Conservation (phyloP, 2,888 invertebrate species). For the Lucinisca nassula region DNA sequence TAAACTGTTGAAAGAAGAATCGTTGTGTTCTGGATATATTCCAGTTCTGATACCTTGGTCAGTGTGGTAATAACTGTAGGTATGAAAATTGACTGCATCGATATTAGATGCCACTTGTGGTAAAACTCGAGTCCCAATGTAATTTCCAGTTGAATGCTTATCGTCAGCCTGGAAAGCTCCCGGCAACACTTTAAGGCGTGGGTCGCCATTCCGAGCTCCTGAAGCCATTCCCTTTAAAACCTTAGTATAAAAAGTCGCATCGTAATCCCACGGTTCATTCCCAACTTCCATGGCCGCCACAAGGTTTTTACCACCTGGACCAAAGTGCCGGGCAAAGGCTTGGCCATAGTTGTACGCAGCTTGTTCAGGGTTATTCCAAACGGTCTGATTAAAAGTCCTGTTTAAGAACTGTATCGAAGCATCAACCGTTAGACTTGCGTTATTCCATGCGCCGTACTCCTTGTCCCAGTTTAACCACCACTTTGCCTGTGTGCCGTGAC, state of each 20-base stretch:
- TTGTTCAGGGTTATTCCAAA: slow-evolving; percentile 70
- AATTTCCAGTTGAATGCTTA: slow-evolving; percentile 66
- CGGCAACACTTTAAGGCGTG: slow-evolving; percentile 68
- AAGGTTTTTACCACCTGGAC: slow-evolving; percentile 72
- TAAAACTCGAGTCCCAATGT: slow-evolving; percentile 78
- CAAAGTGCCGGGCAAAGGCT: slow-evolving; percentile 78
- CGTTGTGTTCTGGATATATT: slow-evolving; percentile 75
- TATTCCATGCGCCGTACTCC: slow-evolving; percentile 75
- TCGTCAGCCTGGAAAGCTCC: slow-evolving; percentile 80
- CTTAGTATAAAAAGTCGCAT: slow-evolving; percentile 71
- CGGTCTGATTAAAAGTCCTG: slow-evolving; percentile 63
- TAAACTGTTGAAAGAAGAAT: slow-evolving; percentile 72
- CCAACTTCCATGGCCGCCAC: slow-evolving; percentile 76
- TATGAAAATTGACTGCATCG: slow-evolving; percentile 75
- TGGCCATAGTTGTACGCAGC: slow-evolving; percentile 72
- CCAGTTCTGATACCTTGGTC: slow-evolving; percentile 68
- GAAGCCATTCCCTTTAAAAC: slow-evolving; percentile 75
- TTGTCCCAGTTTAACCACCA: slow-evolving; percentile 80
- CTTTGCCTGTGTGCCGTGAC: slow-evolving; percentile 74
- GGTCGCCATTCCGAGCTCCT: slow-evolving; percentile 70
- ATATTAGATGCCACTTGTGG: slow-evolving; percentile 61
- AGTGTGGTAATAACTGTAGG: slow-evolving; percentile 73
- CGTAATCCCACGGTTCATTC: slow-evolving; percentile 81
- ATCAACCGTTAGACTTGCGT: slow-evolving; percentile 72
- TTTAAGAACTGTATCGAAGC: slow-evolving; percentile 76